A percentile compares a stretch with the other conserved stretches of the same genome.
These are phyloP conservation scores for Rhyzopertha dominica DNA, from an alignment of 1,140 invertebrate genomes.

Conservation along the genomic window DNA sequence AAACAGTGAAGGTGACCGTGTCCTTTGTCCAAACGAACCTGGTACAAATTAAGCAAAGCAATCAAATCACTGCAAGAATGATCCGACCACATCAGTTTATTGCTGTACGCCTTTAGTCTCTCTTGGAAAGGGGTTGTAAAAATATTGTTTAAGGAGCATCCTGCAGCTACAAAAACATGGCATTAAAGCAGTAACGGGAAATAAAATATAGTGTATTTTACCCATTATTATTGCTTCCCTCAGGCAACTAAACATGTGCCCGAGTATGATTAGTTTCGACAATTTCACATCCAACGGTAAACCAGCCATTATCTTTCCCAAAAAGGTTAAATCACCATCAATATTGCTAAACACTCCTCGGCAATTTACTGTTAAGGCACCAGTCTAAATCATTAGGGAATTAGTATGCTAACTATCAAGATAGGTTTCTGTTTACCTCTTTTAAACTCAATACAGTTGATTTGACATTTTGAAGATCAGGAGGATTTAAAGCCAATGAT, in stretches of 20 bases:
- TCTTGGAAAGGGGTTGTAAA: conserved; percentile 71
- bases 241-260: conserved; percentile 80
- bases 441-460: conserved; percentile 79
- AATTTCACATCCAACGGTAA: conserved; percentile 80
- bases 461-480: conserved; percentile 75
- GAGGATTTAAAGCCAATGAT: conserved; percentile 81
- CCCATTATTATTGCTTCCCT: conserved; percentile 86
- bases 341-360: conserved; percentile 50
- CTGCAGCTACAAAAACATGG: conserved; percentile 63
- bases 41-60: conserved; percentile 75
- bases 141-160: conserved; percentile 74
- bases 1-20: neutral
- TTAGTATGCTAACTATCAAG: conserved; percentile 6
- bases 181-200: no score
- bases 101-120: conserved; percentile 67
- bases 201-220: conserved; percentile 40
- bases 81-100: conserved; percentile 75
- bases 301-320: conserved; percentile 76
- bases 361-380: conserved; percentile 60
- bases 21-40: conserved; percentile 40
- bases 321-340: conserved; percentile 87
- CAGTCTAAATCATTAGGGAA: conserved; percentile 43
- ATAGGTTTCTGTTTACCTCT: conserved; percentile 55
- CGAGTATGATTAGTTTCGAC: conserved; percentile 81
- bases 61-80: conserved; percentile 81